A percentile compares a stretch with the other conserved stretches of the same genome.
These are phyloP conservation scores for Athalia rosae DNA, from an alignment of 2,888 invertebrate species.

Conservation along the genomic window DNA sequence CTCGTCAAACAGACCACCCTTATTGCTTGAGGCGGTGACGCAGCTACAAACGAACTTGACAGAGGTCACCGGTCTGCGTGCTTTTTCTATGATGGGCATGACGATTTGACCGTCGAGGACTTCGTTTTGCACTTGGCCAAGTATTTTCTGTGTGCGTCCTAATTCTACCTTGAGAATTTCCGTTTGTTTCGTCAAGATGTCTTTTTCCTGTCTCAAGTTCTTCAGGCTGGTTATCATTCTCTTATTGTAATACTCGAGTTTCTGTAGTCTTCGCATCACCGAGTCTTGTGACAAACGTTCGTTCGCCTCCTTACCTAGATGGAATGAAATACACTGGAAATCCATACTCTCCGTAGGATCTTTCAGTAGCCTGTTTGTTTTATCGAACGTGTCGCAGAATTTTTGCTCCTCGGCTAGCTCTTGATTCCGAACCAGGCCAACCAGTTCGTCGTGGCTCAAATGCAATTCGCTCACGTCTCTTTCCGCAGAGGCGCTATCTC, in stretches of 20 bases:
- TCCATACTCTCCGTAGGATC: constrained; percentile 27
- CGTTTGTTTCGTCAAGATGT: constrained; percentile 30
- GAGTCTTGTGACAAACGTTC: constrained; percentile 24
- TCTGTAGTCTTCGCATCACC: constrained; percentile 40
- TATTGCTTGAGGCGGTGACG: constrained; percentile 5
- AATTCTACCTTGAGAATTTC: constrained; percentile 23
- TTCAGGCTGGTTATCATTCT: constrained; percentile 33
- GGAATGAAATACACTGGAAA: constrained; percentile 7
- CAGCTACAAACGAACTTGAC: constrained; percentile 22
- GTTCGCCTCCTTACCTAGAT: constrained; percentile 13
- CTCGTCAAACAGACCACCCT: not conserved
- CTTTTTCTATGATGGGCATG: constrained; percentile 22
- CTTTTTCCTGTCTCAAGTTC: constrained; percentile 33
- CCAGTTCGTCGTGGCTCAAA: not conserved
- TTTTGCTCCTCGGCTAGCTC: constrained; percentile 40
- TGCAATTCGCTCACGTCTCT: not conserved
- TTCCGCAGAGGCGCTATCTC: too few species aligned
- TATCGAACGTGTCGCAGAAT: constrained; percentile 43
- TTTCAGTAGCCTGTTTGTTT: constrained; percentile 33
- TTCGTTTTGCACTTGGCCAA: constrained; percentile 40
- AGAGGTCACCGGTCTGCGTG: constrained; percentile 5
- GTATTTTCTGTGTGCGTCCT: constrained; percentile 23
- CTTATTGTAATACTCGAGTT: constrained; percentile 39
- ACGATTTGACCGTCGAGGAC: constrained; percentile 19
- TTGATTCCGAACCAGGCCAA: constrained; percentile 14